Base-by-base conservation (phyloP, 2,113 vertebrate species). In the Oceanites oceanicus region DNA sequence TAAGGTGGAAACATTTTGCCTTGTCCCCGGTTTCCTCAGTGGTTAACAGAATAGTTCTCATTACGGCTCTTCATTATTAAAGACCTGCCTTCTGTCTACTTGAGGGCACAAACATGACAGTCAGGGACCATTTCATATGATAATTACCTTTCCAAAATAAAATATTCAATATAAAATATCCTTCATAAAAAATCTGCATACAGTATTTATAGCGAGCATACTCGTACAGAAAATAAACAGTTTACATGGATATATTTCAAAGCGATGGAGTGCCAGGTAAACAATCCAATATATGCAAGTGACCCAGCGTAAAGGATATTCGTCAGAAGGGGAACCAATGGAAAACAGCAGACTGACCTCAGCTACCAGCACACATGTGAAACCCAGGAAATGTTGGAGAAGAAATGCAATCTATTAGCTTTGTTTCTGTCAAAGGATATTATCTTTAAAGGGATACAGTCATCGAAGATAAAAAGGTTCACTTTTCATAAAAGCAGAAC, bases 271-370 rank as follows among this genome's bases (percentile, higher is more conserved):
- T 22, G 23, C 1, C 1, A 78, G 27, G 30, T 52, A 70, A 93
- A 53, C 62, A 76, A 86, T 19, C 12, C 44, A 32, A 1, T 53
- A 73, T 17, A 21, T 6, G 5, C 7, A 76, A 70, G 61, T 17
- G n/a, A 65, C 47, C 10, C 20, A 50, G 10, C 0, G 0, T 12
- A 59, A 81, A 23, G 1, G 8, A 56, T 34, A 11, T 6, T n/a
- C 0, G 0, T 55, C 47, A 75, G 30, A 78, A 63, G 18, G 16
- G 26, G 52, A 93, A 42, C 19, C 56, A 76, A 6, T 2, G 4
- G 23, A 80, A 95, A 82, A 66, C 0, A 1, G 30, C 40, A 88
- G 36, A 47, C 38, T 76, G 58, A 62, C 17, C 62, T 79, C 50
- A 52, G 44, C 40, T 61, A 67, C 56, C 42, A 85, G 8, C 13